A percentile compares a stretch with the other conserved stretches of the same genome.
phyloP scores from a whole-genome alignment of 2,797 vertebrate genomes.

The Sternotherus odoratus region DNA sequence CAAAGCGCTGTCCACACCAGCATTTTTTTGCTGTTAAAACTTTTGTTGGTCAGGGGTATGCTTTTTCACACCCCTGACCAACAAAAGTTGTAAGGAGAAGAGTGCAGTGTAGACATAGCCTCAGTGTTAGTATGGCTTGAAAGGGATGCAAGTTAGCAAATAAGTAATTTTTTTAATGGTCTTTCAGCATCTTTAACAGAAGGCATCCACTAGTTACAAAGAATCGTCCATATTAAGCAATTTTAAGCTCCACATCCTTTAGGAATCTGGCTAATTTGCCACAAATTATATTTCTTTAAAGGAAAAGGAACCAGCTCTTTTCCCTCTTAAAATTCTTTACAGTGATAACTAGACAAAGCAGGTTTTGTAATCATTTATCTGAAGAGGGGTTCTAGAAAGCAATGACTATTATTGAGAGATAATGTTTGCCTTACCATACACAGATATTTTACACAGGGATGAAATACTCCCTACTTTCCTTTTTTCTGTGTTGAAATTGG shows the following conservation, averaged over 20 bases:
- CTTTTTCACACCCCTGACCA: too few species aligned
- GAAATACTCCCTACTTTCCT: background rate
- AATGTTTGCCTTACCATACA: background rate
- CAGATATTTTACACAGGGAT: rapidly evolving
- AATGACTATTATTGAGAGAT: background rate
- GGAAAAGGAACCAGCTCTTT: background rate
- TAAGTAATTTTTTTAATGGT: background rate
- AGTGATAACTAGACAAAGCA: background rate
- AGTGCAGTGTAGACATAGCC: too few species aligned
- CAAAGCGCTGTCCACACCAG: too few species aligned
- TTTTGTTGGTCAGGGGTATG: too few species aligned
- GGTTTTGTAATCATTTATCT: background rate
- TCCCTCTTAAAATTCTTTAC: background rate
- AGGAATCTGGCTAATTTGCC: background rate
- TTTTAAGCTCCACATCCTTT: background rate
- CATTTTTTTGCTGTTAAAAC: too few species aligned
- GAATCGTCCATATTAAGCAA: background rate
- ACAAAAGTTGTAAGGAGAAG: background rate
- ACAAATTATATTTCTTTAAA: background rate
- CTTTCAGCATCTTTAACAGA: background rate
- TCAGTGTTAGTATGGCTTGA: background rate
- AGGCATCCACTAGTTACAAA: background rate
- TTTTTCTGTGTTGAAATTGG: background rate
- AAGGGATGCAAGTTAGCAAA: background rate
- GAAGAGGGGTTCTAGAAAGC: slow-evolving; percentile 7